A percentile compares a stretch with the other conserved stretches of the same genome.
Evolutionary conservation across 2,797 vertebrate species (phyloP).

Genomic region (Clamator glandarius): DNA sequence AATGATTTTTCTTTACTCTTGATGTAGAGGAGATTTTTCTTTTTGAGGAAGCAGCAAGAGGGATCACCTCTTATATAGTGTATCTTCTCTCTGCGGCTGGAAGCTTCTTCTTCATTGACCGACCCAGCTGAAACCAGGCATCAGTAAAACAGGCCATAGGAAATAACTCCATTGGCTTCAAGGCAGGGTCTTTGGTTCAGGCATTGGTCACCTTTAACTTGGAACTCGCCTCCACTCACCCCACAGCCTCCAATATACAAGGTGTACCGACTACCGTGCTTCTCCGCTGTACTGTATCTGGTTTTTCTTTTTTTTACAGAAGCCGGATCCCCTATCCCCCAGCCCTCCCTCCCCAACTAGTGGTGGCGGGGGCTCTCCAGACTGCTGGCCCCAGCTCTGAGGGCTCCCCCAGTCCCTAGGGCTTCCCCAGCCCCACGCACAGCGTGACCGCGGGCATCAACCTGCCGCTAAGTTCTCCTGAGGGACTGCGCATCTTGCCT

Average conservation of each 20-base stretch:
- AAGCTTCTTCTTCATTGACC: background rate
- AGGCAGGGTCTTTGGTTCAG: background rate
- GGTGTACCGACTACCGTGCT: fast-evolving
- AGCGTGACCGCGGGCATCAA: background rate
- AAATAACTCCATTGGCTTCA: background rate
- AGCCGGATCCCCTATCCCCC: background rate
- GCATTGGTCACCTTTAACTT: fast-evolving
- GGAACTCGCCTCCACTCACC: background rate
- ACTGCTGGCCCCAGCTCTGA: background rate
- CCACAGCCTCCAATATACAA: background rate
- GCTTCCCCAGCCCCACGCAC: background rate
- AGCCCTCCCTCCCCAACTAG: background rate
- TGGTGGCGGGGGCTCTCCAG: background rate
- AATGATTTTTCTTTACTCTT: too few relatives aligned
- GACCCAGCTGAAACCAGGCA: background rate
- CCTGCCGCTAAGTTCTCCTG: background rate
- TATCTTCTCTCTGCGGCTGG: background rate
- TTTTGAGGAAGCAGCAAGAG: background rate
- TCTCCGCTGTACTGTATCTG: fast-evolving
- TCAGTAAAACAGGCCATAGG: background rate
- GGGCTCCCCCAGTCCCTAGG: background rate
- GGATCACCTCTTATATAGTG: background rate
- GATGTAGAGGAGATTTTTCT: background rate
- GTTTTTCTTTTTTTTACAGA: too few relatives aligned
- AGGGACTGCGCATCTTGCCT: background rate